Base-by-base conservation (phyloP, 1,140 invertebrate species). In the Ceratina australensis region DNA sequence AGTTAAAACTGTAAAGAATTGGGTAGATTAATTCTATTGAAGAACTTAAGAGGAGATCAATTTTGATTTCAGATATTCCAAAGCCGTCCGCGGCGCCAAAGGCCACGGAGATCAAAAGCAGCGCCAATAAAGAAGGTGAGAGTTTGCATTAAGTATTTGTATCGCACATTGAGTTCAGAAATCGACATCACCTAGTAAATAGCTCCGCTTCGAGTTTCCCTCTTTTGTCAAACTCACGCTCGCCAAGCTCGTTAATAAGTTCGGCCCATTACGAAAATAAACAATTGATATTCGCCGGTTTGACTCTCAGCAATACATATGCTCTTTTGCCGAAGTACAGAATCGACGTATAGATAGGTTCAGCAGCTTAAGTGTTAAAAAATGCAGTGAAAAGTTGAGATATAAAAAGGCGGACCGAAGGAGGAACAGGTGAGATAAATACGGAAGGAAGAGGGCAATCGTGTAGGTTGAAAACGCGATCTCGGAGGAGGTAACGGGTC, bases 111-210 rank as follows among this genome's bases (percentile, higher is more conserved):
- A 94, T 94, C 88, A 94, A 94, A 86, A 95, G 94, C 88, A 93
- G 93, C 84, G 93, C 93, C 42, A 94, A 94, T 85, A 94, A 94
- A 93, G 94, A 95, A 91, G 94, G 94, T 95, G 90, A 94, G 94
- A 90, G 24, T 15, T 42, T 52, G 69, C 74, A 75, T 82, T 69
- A 72, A 84, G 80, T 78, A 74, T 54, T 10, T 42, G 33, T 65
- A 74, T 52, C 50, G 64, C 78, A 64, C 67, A 60, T 69, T 42
- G 60, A 71, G 20, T 5, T 22, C 57, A 73, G 72, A 60, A 22
- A 84, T 84, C 81, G 78, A 84, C 82, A 71, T 79, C 77, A 52
- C 28, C 42, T 57, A 54, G 8, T 42, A 42, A 42, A 42, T 20
- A 28, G 49, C 18, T 68, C 42, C 42, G 75, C 72, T 76, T 63